Conservation (phyloP, 2,888 invertebrate species). For the Petrolisthes cinctipes region DNA sequence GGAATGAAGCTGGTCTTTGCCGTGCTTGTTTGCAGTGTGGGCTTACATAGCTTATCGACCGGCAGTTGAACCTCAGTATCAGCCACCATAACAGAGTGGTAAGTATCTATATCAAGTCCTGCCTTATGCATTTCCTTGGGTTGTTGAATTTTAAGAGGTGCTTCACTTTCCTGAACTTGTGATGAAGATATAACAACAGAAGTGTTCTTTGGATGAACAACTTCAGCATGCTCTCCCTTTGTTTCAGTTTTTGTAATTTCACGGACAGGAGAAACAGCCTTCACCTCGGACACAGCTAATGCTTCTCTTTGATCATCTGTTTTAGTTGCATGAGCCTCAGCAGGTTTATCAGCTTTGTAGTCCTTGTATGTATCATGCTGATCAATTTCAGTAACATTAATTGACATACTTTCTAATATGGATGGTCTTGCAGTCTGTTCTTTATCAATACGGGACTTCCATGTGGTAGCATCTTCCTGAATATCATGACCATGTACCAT, state of each 20-base stretch:
- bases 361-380: slow-evolving; percentile 52
- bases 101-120: slow-evolving; percentile 31
- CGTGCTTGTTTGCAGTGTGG: slow-evolving; percentile 30
- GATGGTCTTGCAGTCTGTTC: slow-evolving; percentile 48
- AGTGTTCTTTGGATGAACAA: slow-evolving; percentile 50
- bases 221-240: slow-evolving; percentile 45
- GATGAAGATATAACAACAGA: slow-evolving; percentile 47
- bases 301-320: slow-evolving; percentile 49
- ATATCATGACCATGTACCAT: slow-evolving; percentile 47
- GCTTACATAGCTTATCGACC: slow-evolving; percentile 36
- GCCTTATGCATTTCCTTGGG: slow-evolving; percentile 36
- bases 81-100: slow-evolving; percentile 45
- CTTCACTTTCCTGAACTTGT: slow-evolving; percentile 50
- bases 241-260: slow-evolving; percentile 29
- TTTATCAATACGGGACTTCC: slow-evolving; percentile 48
- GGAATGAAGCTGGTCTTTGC: slow-evolving; percentile 50
- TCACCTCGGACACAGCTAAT: slow-evolving; percentile 45
- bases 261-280: slow-evolving; percentile 49
- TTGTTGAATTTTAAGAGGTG: slow-evolving; percentile 39
- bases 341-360: slow-evolving; percentile 42
- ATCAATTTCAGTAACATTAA: slow-evolving; percentile 39
- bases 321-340: slow-evolving; percentile 45
- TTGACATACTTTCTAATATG: slow-evolving; percentile 47
- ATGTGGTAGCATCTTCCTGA: slow-evolving; percentile 52
- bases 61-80: slow-evolving; percentile 52